Conservation (phyloP, 2,888 invertebrate genomes). For the Adelognathus sp. region DNA sequence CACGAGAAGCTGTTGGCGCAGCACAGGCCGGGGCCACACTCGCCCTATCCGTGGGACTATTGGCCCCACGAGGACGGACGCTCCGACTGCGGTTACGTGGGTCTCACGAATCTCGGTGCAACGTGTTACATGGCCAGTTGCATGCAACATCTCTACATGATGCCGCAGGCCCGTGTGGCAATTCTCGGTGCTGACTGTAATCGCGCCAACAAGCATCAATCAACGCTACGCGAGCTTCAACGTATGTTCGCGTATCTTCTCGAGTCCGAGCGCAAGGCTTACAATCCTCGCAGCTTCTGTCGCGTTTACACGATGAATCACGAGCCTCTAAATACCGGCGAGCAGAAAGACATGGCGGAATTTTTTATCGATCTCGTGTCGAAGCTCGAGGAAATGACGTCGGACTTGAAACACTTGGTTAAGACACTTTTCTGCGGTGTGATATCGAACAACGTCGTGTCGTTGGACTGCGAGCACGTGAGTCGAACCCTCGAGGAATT, state of each 20-base stretch:
- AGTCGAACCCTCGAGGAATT: slow-evolving; percentile 97
- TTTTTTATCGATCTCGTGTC: slow-evolving; percentile 98
- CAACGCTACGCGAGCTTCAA: slow-evolving; percentile 93
- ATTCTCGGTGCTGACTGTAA: slow-evolving; percentile 90
- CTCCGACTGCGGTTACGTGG: slow-evolving; percentile 96
- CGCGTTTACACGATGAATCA: slow-evolving; percentile 99
- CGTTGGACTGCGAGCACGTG: slow-evolving; percentile 96
- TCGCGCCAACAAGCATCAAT: slow-evolving; percentile 89
- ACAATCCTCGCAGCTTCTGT: slow-evolving; percentile 97
- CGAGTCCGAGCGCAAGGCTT: slow-evolving; percentile 97
- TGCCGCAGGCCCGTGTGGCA: slow-evolving; percentile 94
- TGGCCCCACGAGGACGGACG: slow-evolving; percentile 98
- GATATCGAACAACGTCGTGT: slow-evolving; percentile 97
- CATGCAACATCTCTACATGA: slow-evolving; percentile 98
- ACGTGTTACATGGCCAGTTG: slow-evolving; percentile 99
- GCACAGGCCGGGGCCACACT: slow-evolving; percentile 91
- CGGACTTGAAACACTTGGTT: slow-evolving; percentile 92
- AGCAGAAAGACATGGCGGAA: slow-evolving; percentile 99
- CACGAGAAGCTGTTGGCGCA: slow-evolving; percentile 93
- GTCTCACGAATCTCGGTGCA: slow-evolving; percentile 96
- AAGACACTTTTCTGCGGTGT: slow-evolving; percentile 96
- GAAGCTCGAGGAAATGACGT: slow-evolving; percentile 97
- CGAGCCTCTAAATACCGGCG: slow-evolving; percentile 96
- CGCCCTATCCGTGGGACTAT: slow-evolving; percentile 97
- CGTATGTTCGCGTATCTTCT: slow-evolving; percentile 96